These are phyloP conservation scores for Drosophila sproati DNA, from an alignment of 1,140 invertebrate species.

Conservation along the genomic window DNA sequence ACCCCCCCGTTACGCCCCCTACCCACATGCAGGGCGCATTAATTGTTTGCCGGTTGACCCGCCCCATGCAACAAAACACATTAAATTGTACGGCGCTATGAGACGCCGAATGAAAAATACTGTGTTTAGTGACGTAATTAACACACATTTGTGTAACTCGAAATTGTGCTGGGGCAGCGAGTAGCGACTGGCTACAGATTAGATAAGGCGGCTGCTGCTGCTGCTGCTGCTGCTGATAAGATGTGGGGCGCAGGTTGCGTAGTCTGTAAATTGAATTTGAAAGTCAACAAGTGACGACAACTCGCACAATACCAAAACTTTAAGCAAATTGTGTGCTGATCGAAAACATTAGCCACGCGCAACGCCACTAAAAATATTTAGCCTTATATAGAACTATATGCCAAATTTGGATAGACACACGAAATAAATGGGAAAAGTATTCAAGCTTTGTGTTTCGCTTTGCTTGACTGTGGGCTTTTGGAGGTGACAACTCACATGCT, in stretches of 20 bases:
- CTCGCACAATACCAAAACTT: constrained; percentile 55
- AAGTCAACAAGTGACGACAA: constrained; percentile 55
- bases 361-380: constrained; percentile 57
- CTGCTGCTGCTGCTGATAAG: constrained; percentile 42
- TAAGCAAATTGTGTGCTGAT: constrained; percentile 56
- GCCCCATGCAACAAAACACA: constrained; percentile 15
- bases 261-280: constrained; percentile 42
- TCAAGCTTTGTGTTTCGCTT: constrained; percentile 47
- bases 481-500: constrained; percentile 69
- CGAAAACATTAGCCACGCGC: constrained; percentile 64
- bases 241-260: constrained; percentile 41
- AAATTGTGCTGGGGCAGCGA: constrained; percentile 7
- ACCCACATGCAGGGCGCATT: constrained; percentile 26
- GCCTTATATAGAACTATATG: constrained; percentile 47
- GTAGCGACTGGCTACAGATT: background rate
- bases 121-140: constrained; percentile 29
- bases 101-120: constrained; percentile 20
- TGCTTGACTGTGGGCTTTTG: background rate
- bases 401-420: constrained; percentile 53
- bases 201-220: too few species aligned
- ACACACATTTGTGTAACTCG: constrained; percentile 8
- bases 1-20: background rate
- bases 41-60: constrained; percentile 38
- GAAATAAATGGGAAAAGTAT: constrained; percentile 64
- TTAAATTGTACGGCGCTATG: constrained; percentile 25